These are phyloP conservation scores for Cryptus viduatorius DNA, from an alignment of 2,888 invertebrate species.

Conservation along the genomic window DNA sequence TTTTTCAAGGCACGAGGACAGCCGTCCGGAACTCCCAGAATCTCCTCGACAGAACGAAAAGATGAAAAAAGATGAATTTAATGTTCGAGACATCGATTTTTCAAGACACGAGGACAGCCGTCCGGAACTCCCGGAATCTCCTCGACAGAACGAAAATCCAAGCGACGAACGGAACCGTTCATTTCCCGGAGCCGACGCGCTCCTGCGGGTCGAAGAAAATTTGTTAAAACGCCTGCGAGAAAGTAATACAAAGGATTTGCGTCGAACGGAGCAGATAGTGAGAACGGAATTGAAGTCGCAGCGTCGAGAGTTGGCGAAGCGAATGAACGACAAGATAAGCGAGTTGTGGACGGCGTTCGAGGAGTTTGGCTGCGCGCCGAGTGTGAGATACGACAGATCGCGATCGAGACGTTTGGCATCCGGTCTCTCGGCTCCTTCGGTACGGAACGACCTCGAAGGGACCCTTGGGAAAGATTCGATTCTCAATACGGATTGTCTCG, in stretches of 20 bases:
- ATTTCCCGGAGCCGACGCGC: slow-evolving; percentile 52
- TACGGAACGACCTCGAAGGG: slow-evolving; percentile 39
- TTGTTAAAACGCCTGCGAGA: slow-evolving; percentile 50
- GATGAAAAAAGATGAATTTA: too few relatives aligned
- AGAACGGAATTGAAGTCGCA: slow-evolving; percentile 65
- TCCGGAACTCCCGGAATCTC: background rate
- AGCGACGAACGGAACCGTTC: slow-evolving; percentile 41
- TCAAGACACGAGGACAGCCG: background rate
- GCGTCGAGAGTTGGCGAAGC: slow-evolving; percentile 65
- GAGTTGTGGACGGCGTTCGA: slow-evolving; percentile 70
- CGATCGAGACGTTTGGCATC: slow-evolving; percentile 34
- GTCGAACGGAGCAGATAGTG: slow-evolving; percentile 63
- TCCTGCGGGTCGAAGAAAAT: slow-evolving; percentile 60
- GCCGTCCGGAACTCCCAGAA: background rate
- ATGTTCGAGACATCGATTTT: slow-evolving; percentile 17
- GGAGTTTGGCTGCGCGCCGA: slow-evolving; percentile 57
- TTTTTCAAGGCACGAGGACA: background rate
- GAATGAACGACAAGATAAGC: slow-evolving; percentile 63
- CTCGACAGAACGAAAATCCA: background rate
- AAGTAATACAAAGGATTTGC: slow-evolving; percentile 62
- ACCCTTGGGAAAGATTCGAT: slow-evolving; percentile 12
- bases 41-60: background rate
- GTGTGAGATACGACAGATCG: slow-evolving; percentile 36
- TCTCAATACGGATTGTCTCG: slow-evolving; percentile 30
- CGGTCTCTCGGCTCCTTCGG: slow-evolving; percentile 15